These are phyloP conservation scores for Procavia capensis DNA, from an alignment of 2,113 vertebrate genomes.

Conservation along the genomic window DNA sequence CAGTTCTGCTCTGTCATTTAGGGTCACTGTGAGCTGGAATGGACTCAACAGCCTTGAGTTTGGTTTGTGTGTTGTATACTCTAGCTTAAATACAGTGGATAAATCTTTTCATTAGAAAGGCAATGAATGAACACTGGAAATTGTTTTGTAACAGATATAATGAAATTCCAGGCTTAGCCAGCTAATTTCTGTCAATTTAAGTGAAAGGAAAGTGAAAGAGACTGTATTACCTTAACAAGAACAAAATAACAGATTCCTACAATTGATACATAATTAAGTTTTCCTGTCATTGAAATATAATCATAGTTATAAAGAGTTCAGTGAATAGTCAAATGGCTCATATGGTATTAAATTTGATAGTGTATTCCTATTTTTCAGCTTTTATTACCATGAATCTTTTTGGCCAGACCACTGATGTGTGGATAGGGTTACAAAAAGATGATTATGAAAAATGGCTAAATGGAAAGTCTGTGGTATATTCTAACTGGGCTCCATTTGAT, in stretches of 20 bases:
- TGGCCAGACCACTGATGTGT: constrained; percentile 90
- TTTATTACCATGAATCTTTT: constrained; percentile 96
- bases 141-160: constrained; percentile 62
- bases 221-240: constrained; percentile 48
- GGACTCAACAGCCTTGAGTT: too few relatives aligned
- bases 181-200: constrained; percentile 59
- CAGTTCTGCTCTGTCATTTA: too few relatives aligned
- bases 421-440: constrained; percentile 92
- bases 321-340: constrained; percentile 45
- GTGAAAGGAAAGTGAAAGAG: constrained; percentile 51
- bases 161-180: constrained; percentile 39
- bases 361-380: constrained; percentile 87
- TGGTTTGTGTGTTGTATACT: neutral
- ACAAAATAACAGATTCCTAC: constrained; percentile 42
- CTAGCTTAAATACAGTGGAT: constrained; percentile 31
- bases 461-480: constrained; percentile 88
- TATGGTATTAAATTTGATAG: constrained; percentile 57
- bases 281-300: constrained; percentile 64
- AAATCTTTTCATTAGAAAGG: constrained; percentile 59
- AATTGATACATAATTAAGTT: constrained; percentile 55
- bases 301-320: constrained; percentile 43
- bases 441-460: constrained; percentile 91
- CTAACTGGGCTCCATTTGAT: constrained; percentile 94
- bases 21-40: too few relatives aligned
- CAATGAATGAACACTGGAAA: constrained; percentile 49